Percentiles rank a stretch among this genome's conserved stretches.
Evolutionary conservation across 2,113 vertebrate genomes (phyloP).

Genomic region (Myotis davidii): DNA sequence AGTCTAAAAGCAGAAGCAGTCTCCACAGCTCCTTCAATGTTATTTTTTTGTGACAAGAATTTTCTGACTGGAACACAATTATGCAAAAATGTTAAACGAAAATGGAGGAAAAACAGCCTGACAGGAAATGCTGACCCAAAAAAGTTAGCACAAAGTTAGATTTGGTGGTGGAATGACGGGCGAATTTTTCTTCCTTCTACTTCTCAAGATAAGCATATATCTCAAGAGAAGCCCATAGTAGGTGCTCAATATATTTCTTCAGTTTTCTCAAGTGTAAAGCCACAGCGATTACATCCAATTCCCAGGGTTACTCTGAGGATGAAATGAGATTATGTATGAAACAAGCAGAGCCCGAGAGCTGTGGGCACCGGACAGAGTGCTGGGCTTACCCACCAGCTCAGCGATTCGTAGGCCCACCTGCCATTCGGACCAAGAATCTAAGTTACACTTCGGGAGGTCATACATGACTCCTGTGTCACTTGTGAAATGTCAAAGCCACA

Average conservation of each 20-base stretch:
- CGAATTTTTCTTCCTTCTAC: background rate
- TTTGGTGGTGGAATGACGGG: background rate
- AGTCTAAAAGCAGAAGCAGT: background rate
- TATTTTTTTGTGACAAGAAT: background rate
- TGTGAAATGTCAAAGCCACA: background rate
- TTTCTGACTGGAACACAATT: background rate
- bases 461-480: background rate
- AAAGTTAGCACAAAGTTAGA: background rate
- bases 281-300: background rate
- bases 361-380: fast-evolving
- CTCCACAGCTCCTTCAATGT: background rate
- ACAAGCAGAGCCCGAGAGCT: background rate
- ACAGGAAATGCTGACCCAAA: background rate
- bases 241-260: background rate
- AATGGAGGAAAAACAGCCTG: background rate
- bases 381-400: background rate
- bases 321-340: background rate
- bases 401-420: background rate
- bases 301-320: background rate
- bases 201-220: background rate
- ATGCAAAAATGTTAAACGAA: background rate
- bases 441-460: background rate
- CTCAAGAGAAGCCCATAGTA: background rate
- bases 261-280: background rate
- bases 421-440: background rate